phyloP scores from a whole-genome alignment of 2,888 invertebrate genomes.

The Suillia variegata region DNA sequence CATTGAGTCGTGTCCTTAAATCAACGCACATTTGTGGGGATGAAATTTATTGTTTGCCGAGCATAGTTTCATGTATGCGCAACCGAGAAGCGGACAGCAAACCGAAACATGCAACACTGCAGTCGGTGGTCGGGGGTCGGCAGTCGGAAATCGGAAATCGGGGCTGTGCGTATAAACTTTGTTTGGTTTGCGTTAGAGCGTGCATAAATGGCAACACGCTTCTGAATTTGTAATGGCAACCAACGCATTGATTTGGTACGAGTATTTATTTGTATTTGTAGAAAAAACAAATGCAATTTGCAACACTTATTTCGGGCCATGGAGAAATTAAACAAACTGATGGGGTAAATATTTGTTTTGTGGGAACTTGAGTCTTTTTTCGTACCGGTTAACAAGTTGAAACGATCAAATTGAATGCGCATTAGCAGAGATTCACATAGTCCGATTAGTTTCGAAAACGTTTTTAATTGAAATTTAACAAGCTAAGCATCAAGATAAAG shows the following conservation, averaged over 20 bases:
- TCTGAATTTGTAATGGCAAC: background rate
- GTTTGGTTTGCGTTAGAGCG: slow-evolving; percentile 16
- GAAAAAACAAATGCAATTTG: background rate
- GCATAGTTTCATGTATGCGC: slow-evolving; percentile 21
- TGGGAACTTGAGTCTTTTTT: slow-evolving; percentile 37
- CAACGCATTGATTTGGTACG: background rate
- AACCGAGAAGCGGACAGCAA: slow-evolving; percentile 9
- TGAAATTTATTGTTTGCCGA: slow-evolving; percentile 43
- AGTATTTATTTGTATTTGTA: too few species aligned
- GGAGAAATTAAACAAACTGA: too few species aligned
- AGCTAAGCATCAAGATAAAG: slow-evolving; percentile 7
- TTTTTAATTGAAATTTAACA: slow-evolving; percentile 48
- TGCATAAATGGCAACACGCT: slow-evolving; percentile 22
- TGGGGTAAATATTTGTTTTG: slow-evolving; percentile 38
- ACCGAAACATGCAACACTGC: slow-evolving; percentile 6
- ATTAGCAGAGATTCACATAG: slow-evolving; percentile 36
- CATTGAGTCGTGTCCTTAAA: slow-evolving; percentile 48
- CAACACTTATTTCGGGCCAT: too few species aligned
- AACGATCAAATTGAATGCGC: slow-evolving; percentile 35
- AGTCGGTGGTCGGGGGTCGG: too few species aligned
- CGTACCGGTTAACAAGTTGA: slow-evolving; percentile 31
- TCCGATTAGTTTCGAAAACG: slow-evolving; percentile 44
- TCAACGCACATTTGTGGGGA: slow-evolving; percentile 49
- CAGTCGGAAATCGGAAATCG: too few species aligned
- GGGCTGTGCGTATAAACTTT: slow-evolving; percentile 1